These are phyloP conservation scores for Hypomecis punctinalis DNA, from an alignment of 2,888 invertebrate genomes.

Conservation along the genomic window DNA sequence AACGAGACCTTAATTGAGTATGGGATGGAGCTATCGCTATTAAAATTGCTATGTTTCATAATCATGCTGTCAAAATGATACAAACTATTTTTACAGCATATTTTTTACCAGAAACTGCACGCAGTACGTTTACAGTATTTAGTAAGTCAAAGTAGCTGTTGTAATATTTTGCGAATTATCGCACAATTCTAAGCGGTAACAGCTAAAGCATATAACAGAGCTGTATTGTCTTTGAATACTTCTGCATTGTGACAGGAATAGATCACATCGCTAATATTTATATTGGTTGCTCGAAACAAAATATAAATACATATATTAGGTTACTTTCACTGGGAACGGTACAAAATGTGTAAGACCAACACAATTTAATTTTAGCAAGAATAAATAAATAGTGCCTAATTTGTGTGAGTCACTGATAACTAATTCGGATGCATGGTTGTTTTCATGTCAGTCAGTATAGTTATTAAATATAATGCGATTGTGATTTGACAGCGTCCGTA, in stretches of 20 bases:
- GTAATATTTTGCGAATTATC: conserved; percentile 8
- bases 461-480: not conserved
- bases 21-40: no score
- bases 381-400: no score
- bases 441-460: not conserved
- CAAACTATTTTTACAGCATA: no score
- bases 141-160: not conserved
- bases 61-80: no score
- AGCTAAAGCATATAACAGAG: conserved; percentile 1
- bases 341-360: no score
- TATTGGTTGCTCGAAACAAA: conserved; percentile 35
- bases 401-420: no score
- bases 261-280: conserved; percentile 23
- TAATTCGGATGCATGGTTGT: no score
- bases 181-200: not conserved
- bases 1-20: no score
- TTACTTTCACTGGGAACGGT: no score
- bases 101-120: not conserved
- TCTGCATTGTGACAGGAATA: conserved; percentile 17
- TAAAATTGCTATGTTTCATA: no score
- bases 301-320: not conserved
- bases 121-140: conserved; percentile 1
- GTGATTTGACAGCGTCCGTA: not conserved
- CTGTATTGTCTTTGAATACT: conserved; percentile 28
- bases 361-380: no score